Percentiles rank a stretch among this genome's conserved stretches.
phyloP scores from a whole-genome alignment of 2,113 vertebrate genomes.

The Alectura lathami region DNA sequence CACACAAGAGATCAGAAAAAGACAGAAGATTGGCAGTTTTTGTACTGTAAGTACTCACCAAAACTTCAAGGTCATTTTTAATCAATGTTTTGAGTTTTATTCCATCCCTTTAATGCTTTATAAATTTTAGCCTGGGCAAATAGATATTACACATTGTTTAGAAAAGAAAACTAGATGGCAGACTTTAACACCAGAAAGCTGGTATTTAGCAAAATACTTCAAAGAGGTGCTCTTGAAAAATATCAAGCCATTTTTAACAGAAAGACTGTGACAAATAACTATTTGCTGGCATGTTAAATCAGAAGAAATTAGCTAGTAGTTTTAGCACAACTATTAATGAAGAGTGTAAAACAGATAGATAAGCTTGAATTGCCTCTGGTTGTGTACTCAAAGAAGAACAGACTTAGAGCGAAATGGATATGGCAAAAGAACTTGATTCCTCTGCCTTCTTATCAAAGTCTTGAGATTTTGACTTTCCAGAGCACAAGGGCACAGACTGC shows the following conservation, averaged over 20 bases:
- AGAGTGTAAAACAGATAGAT: not conserved
- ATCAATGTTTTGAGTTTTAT: not conserved
- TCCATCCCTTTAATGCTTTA: not conserved
- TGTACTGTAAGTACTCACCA: not conserved
- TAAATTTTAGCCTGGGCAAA: not conserved
- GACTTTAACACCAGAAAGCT: not conserved
- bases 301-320: not conserved
- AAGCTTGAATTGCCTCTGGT: not conserved
- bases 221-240: not conserved
- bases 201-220: not conserved
- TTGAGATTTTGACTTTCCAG: not conserved
- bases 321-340: not conserved
- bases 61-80: not conserved
- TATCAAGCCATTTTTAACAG: not conserved
- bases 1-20: not conserved
- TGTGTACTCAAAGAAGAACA: not conserved
- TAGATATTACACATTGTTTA: not conserved
- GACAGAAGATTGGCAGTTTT: not conserved
- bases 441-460: not conserved
- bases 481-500: not conserved
- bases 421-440: not conserved
- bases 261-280: not conserved
- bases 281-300: not conserved
- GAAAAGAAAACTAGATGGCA: not conserved
- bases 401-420: not conserved